These are phyloP conservation scores for Typhlichthys eigenmanni DNA, from an alignment of 2,797 vertebrate genomes.

Conservation along the genomic window DNA sequence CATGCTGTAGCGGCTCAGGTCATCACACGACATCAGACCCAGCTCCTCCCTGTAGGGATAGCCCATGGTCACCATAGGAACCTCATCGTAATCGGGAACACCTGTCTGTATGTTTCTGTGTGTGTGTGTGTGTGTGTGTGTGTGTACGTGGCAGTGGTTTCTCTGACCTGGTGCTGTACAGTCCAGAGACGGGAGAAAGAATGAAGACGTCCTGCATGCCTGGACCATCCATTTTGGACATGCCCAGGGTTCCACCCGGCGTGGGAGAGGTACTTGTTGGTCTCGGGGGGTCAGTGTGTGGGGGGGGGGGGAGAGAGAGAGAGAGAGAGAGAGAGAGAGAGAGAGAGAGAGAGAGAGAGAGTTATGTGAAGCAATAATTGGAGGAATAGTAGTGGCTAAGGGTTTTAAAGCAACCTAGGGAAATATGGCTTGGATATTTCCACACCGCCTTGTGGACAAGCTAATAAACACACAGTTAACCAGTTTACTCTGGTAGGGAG, in stretches of 20 bases:
- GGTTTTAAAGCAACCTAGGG: conserved; percentile 20
- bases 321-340: neutral
- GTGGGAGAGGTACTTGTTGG: conserved; percentile 81
- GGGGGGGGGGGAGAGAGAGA: neutral
- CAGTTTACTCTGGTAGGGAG: conserved; percentile 1
- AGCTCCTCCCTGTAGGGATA: conserved; percentile 81
- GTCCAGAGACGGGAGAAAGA: conserved; percentile 85
- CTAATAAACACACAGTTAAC: conserved; percentile 25
- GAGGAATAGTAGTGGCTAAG: conserved; percentile 3
- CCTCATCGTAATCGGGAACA: conserved; percentile 12
- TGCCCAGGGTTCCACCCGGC: conserved; percentile 82
- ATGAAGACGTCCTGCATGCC: conserved; percentile 88
- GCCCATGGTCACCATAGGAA: conserved; percentile 8
- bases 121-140: conserved; percentile 10
- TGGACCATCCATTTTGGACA: conserved; percentile 85
- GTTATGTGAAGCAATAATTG: conserved; percentile 6
- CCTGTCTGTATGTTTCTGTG: neutral
- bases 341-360: neutral
- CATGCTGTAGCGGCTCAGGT: conserved; percentile 86
- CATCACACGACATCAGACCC: conserved; percentile 88
- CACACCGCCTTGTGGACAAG: conserved; percentile 13
- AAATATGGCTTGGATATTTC: conserved; percentile 2
- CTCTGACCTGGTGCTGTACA: conserved; percentile 84
- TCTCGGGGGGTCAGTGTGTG: conserved; percentile 82
- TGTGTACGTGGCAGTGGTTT: neutral